Evolutionary conservation across 2,797 vertebrate genomes (phyloP).

Genomic region (Sarcophilus harrisii): DNA sequence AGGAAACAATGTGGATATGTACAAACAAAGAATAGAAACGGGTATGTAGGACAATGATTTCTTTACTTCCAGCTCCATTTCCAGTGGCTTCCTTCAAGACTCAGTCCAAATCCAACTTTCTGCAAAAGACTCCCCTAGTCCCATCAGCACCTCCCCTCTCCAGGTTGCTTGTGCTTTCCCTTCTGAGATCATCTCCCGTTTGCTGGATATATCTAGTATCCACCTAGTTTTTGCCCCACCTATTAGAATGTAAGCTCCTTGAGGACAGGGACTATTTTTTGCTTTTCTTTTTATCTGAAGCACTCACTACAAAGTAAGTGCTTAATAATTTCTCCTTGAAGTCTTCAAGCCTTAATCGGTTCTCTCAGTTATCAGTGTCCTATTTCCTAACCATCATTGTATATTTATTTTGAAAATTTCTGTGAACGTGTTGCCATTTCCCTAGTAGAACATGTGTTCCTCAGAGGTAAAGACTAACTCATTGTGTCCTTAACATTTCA

Average conservation of each 20-base stretch:
- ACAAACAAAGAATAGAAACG: background rate
- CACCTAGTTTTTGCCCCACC: background rate
- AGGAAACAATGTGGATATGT: background rate
- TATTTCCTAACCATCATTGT: background rate
- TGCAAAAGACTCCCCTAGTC: background rate
- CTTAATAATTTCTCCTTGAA: background rate
- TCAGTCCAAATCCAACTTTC: background rate
- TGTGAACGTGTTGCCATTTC: background rate
- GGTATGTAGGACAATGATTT: background rate
- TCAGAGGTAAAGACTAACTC: background rate
- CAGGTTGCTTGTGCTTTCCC: no score
- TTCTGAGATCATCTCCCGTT: no score
- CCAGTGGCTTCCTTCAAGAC: background rate
- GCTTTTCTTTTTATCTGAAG: background rate
- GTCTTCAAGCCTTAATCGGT: background rate
- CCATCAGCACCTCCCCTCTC: no score
- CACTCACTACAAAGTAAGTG: background rate
- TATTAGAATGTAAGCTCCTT: background rate
- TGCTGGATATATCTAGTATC: no score
- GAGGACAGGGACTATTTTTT: background rate
- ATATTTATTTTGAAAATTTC: background rate
- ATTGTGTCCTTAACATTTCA: background rate
- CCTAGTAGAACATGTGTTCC: background rate
- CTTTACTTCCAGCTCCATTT: background rate
- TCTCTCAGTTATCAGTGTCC: background rate